Evolutionary conservation across 2,797 vertebrate species (phyloP).

Genomic region (Crenichthys baileyi): DNA sequence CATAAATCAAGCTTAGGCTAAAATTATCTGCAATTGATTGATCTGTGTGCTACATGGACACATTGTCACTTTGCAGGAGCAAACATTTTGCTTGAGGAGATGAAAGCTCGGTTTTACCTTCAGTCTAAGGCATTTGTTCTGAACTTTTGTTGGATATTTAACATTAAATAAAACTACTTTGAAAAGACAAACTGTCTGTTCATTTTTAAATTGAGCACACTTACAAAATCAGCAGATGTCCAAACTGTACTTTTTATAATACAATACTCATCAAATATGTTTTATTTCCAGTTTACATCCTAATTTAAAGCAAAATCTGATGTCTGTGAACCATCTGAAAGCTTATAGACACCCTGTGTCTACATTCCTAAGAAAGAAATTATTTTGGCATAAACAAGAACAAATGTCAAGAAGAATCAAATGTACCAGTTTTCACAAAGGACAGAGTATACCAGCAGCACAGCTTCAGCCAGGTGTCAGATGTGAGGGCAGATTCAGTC

Average conservation of each 20-base stretch:
- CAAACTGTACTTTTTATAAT: background rate
- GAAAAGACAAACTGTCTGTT: background rate
- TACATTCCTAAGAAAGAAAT: background rate
- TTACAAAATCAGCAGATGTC: background rate
- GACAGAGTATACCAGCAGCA: background rate
- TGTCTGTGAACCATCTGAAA: background rate
- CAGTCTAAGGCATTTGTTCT: too few species aligned
- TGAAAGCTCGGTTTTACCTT: background rate
- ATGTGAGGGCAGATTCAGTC: constrained; percentile 3
- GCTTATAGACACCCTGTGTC: background rate
- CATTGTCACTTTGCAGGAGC: background rate
- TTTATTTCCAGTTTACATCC: background rate
- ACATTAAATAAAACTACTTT: background rate
- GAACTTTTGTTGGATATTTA: background rate
- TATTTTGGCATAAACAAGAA: background rate
- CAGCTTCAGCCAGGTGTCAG: constrained; percentile 5
- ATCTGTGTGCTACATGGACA: background rate
- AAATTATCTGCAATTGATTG: background rate
- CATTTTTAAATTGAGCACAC: background rate
- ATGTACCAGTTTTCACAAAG: background rate
- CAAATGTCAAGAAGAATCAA: background rate
- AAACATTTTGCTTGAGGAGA: background rate
- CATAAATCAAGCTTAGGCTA: too few species aligned
- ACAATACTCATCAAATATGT: background rate
- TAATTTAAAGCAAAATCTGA: background rate